Base-by-base conservation (phyloP, 2,888 invertebrate genomes). In the Tanypteryx hageni region DNA sequence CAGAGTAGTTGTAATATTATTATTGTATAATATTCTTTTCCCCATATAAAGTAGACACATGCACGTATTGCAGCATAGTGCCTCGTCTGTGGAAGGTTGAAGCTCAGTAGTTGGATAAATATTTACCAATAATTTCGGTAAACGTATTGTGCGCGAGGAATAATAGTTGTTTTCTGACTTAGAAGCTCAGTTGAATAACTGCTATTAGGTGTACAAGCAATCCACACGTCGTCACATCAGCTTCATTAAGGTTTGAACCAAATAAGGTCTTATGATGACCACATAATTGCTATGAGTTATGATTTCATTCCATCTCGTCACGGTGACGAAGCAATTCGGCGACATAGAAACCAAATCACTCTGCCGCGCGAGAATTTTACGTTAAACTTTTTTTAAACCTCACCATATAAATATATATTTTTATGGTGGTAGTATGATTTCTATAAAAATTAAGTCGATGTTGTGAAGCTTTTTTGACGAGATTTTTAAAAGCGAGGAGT, bases 241-340 rank as follows among this genome's bases (percentile, higher is more conserved):
- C 22, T 76, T 76, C 76, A 76, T 76, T 76, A 76, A 8, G 22
- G 76, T 76, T 76, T 13, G 76, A 13, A 76, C 27, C 76, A 76
- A 76, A 76, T 76, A 27, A 76, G 22, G 76, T 11, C 68, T 68
- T 68, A 68, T 68, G 76, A 27, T 76, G 22, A 76, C 76, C 22
- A 76, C 22, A 76, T 76, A 76, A 76, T 76, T 76, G 76, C 76
- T 13, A 76, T 76, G 76, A 76, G 22, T 76, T 76, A 76, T 76
- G 76, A 27, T 76, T 76, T 27, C 22, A 22, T 76, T 76, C 76
- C 76, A 5, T 27, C 76, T 9, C 76, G 27, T 76, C 76, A 76
- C 14, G 76, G 27, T 68, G 68, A 68, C 68, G 68, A 10, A 27
- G 76, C 76, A 27, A 27, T 76, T 27, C 68, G 68, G 68, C 68